phyloP scores from a whole-genome alignment of 1,140 invertebrate species.

The Argopecten irradians region DNA sequence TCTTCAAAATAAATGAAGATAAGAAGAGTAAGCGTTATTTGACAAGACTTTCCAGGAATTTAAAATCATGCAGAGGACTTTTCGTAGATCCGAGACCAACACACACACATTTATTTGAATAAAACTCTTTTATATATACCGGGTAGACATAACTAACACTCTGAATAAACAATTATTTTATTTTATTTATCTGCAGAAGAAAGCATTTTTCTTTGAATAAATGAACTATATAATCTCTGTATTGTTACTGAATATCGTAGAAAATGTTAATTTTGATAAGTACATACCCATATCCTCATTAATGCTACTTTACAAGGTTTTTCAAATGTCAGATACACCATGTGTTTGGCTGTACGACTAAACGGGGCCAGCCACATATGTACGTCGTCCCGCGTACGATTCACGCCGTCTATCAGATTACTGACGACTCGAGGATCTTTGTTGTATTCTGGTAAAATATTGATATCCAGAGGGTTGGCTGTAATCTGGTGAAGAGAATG shows the following conservation, averaged over 20 bases:
- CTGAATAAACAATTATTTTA: background rate
- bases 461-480: constrained; percentile 81
- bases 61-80: too few relatives aligned
- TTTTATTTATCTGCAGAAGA: background rate
- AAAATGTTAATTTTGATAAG: background rate
- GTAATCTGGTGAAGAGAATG: constrained; percentile 76
- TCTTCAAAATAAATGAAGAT: constrained; percentile 79
- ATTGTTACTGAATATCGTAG: too few relatives aligned
- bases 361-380: constrained; percentile 87
- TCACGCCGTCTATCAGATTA: constrained; percentile 85
- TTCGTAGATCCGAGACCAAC: too few relatives aligned
- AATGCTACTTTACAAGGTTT: constrained; percentile 82
- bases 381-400: constrained; percentile 85
- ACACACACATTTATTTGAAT: too few relatives aligned
- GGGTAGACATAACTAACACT: too few relatives aligned
- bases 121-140: too few relatives aligned
- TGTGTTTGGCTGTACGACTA: constrained; percentile 79
- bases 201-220: too few relatives aligned
- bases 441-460: constrained; percentile 80
- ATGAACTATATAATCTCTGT: too few relatives aligned
- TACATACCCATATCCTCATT: constrained; percentile 87
- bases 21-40: background rate
- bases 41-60: too few relatives aligned
- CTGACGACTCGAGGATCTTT: constrained; percentile 81
- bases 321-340: constrained; percentile 81